These are phyloP conservation scores for Antennarius maculatus DNA, from an alignment of 2,797 vertebrate species.

Conservation along the genomic window DNA sequence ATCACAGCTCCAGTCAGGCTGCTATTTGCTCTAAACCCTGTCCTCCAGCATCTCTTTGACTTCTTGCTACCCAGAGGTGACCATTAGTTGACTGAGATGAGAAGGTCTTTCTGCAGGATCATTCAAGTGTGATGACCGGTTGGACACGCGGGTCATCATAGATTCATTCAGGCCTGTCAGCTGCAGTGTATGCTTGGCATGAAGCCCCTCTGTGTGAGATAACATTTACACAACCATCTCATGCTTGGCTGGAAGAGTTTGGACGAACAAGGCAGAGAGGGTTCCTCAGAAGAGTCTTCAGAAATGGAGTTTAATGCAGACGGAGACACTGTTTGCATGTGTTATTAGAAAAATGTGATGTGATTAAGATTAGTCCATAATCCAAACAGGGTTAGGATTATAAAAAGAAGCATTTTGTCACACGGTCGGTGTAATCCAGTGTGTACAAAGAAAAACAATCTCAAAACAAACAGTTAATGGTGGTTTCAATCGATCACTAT, in stretches of 20 bases:
- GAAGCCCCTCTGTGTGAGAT: slow-evolving; percentile 55
- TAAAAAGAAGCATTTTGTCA: neutral
- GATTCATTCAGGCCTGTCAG: slow-evolving; percentile 62
- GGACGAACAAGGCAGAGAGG: slow-evolving; percentile 12
- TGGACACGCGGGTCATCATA: slow-evolving; percentile 50
- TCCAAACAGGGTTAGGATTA: slow-evolving; percentile 1
- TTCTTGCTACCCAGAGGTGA: slow-evolving; percentile 31
- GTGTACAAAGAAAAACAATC: neutral
- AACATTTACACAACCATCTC: slow-evolving; percentile 68
- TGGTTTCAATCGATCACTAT: too few relatives aligned
- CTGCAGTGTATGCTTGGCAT: slow-evolving; percentile 43
- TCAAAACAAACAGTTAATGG: neutral
- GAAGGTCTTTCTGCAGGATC: slow-evolving; percentile 56
- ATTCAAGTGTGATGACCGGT: slow-evolving; percentile 59
- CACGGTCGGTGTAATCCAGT: neutral
- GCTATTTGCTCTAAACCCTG: slow-evolving; percentile 4
- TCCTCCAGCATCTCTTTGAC: slow-evolving; percentile 30
- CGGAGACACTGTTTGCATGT: slow-evolving; percentile 3
- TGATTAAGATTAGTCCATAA: neutral
- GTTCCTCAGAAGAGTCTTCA: slow-evolving; percentile 9
- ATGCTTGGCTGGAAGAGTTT: slow-evolving; percentile 50
- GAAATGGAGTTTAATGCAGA: neutral
- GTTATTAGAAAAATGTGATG: slow-evolving; percentile 20
- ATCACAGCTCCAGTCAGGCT: slow-evolving; percentile 8
- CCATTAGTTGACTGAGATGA: slow-evolving; percentile 57